Percentiles rank a stretch among this genome's conserved stretches.
phyloP scores from a whole-genome alignment of 2,888 invertebrate species.

The Lasioglossum villosulum region DNA sequence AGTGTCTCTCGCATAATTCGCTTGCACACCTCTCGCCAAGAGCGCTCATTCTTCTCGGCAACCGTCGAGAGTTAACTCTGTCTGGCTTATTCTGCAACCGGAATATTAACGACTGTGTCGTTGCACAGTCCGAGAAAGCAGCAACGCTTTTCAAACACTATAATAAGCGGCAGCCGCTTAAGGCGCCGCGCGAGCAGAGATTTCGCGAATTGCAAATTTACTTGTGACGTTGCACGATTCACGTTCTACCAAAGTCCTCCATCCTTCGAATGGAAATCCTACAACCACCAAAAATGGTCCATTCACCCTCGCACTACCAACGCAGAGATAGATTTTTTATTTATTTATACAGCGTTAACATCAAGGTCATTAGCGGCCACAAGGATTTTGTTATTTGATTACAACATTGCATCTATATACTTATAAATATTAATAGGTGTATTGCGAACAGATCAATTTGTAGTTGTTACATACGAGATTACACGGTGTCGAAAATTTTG shows the following conservation, averaged over 20 bases:
- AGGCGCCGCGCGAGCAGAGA: neutral
- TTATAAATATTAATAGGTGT: too few relatives aligned
- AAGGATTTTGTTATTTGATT: too few relatives aligned
- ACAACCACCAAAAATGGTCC: too few relatives aligned
- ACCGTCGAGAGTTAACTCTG: constrained; percentile 60
- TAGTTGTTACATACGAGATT: too few relatives aligned
- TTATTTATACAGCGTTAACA: too few relatives aligned
- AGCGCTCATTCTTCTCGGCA: constrained; percentile 51
- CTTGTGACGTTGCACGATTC: neutral
- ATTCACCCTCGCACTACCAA: too few relatives aligned
- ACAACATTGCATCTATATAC: too few relatives aligned
- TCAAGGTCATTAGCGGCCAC: too few relatives aligned
- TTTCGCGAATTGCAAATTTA: neutral
- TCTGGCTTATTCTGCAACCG: constrained; percentile 54
- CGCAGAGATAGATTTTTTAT: too few relatives aligned
- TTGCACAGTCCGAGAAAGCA: constrained; percentile 22
- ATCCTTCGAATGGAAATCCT: neutral
- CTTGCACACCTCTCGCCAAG: constrained; percentile 55
- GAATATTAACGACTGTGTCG: constrained; percentile 57
- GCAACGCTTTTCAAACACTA: constrained; percentile 25
- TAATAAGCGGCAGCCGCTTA: constrained; percentile 34
- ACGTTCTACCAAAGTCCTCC: neutral
- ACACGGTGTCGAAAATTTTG: too few relatives aligned
- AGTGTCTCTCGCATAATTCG: constrained; percentile 52
- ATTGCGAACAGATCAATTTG: too few relatives aligned